Conservation (phyloP, 2,888 invertebrate species). For the Caenorhabditis sulstoni region DNA sequence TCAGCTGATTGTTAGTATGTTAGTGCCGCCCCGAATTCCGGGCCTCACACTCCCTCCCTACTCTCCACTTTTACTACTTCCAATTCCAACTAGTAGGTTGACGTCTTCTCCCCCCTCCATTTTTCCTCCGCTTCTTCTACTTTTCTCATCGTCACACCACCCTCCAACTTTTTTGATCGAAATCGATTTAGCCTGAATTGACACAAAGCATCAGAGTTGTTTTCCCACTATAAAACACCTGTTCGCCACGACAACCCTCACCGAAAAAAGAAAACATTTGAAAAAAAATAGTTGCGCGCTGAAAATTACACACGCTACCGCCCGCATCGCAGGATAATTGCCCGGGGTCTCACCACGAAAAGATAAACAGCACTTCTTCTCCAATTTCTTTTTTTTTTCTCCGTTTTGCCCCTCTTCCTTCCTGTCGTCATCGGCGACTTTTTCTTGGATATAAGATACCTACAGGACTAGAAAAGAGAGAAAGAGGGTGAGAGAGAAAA, state of each 20-base stretch:
- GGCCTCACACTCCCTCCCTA: too few species aligned
- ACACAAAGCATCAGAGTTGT: background rate
- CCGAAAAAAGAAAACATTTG: background rate
- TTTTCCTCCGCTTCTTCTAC: too few species aligned
- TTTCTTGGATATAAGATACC: background rate
- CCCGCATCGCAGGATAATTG: constrained; percentile 8
- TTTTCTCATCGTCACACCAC: too few species aligned
- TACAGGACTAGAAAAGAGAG: background rate
- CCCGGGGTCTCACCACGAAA: constrained; percentile 11
- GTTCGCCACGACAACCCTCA: too few species aligned
- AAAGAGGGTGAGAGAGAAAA: background rate
- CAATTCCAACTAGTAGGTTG: constrained; percentile 2
- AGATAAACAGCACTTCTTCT: constrained; percentile 21
- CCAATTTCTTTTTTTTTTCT: background rate
- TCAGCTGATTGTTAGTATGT: constrained; percentile 1
- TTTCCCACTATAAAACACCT: too few species aligned
- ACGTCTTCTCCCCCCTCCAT: too few species aligned
- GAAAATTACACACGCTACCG: background rate
- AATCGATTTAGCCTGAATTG: too few species aligned
- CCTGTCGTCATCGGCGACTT: constrained; percentile 2
- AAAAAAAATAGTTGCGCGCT: background rate
- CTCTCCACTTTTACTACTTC: constrained; percentile 18
- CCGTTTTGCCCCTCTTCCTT: background rate
- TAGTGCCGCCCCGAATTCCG: constrained; percentile 12
- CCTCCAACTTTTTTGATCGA: too few species aligned